Evolutionary conservation across 2,888 invertebrate genomes (phyloP).

Genomic region (Poecilus cupreus): DNA sequence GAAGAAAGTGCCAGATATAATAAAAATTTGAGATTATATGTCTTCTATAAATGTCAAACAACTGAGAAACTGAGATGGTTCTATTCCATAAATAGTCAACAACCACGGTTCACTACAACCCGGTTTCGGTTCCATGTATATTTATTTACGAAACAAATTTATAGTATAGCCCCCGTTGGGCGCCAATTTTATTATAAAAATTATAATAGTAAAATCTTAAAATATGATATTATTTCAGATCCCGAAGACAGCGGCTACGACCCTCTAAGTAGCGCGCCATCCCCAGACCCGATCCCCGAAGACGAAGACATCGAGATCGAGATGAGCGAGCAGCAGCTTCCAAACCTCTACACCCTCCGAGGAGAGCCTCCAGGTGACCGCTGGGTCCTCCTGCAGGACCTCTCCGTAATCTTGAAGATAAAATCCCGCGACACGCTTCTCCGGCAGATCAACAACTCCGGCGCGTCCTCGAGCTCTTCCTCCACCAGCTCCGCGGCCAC

Average conservation of each 20-base stretch:
- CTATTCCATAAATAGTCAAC: no score
- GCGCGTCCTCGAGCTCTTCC: slow-evolving; percentile 62
- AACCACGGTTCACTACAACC: no score
- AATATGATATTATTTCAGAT: slow-evolving; percentile 68
- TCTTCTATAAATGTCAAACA: no score
- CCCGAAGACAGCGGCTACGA: slow-evolving; percentile 76
- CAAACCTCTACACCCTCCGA: slow-evolving; percentile 85
- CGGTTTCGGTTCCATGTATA: no score
- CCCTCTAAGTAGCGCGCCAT: slow-evolving; percentile 76
- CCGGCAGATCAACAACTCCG: slow-evolving; percentile 80
- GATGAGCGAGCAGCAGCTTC: slow-evolving; percentile 85
- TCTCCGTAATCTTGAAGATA: slow-evolving; percentile 84
- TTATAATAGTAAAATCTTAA: no score
- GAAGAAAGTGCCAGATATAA: no score
- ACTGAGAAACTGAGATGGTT: no score
- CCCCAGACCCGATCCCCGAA: slow-evolving; percentile 73
- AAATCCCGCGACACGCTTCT: slow-evolving; percentile 88
- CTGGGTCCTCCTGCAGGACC: slow-evolving; percentile 88
- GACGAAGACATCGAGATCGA: slow-evolving; percentile 85
- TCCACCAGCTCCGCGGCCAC: slow-evolving; percentile 66
- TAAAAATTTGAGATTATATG: no score
- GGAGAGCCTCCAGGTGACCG: slow-evolving; percentile 80
- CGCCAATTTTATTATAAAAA: no score
- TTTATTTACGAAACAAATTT: no score
- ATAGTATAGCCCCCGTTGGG: no score